Percentiles rank a stretch among this genome's conserved stretches.
phyloP scores from a whole-genome alignment of 2,113 vertebrate genomes.

The Etheostoma cragini region DNA sequence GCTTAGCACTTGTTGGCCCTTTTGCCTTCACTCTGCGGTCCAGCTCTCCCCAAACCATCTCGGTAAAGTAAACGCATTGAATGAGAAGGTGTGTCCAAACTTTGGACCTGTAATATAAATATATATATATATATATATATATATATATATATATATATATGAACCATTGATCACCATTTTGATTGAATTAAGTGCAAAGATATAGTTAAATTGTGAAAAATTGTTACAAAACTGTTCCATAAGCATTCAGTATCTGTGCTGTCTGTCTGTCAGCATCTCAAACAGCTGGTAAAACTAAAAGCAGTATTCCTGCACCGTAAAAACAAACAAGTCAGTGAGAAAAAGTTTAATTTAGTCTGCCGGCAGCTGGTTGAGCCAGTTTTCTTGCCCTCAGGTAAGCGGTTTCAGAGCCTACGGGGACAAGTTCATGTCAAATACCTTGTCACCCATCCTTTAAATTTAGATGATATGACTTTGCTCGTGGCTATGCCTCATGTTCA shows the following conservation, averaged over 20 bases:
- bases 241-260: neutral
- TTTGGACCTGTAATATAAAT: no score
- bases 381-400: slow-evolving; percentile 62
- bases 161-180: slow-evolving; percentile 10
- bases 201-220: slow-evolving; percentile 19
- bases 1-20: no score
- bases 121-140: no score
- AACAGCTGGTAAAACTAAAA: slow-evolving; percentile 19
- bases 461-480: slow-evolving; percentile 64
- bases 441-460: slow-evolving; percentile 61
- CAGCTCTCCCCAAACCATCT: no score
- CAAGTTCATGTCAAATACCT: slow-evolving; percentile 64
- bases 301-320: neutral
- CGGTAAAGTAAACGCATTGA: no score
- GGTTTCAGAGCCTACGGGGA: slow-evolving; percentile 59
- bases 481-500: slow-evolving; percentile 57
- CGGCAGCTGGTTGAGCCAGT: slow-evolving; percentile 40
- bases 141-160: neutral
- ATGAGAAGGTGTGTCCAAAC: no score
- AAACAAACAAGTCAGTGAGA: slow-evolving; percentile 28
- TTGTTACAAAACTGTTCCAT: slow-evolving; percentile 2
- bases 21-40: no score
- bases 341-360: slow-evolving; percentile 56
- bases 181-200: slow-evolving; percentile 32
- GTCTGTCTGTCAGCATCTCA: slow-evolving; percentile 31